Base-by-base conservation (phyloP, 2,113 vertebrate species). In the Aegithalos caudatus region DNA sequence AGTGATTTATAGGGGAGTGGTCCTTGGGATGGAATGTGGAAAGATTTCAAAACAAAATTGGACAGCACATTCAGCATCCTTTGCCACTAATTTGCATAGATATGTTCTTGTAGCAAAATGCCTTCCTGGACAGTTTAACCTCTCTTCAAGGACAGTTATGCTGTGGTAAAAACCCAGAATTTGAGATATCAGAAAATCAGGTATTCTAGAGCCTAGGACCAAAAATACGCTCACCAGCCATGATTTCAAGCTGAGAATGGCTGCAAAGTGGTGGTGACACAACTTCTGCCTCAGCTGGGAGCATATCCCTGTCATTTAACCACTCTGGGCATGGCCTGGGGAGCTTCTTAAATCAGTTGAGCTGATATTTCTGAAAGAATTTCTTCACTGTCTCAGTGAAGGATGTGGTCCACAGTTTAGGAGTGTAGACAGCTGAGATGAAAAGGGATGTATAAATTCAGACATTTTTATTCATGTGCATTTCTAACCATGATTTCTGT, bases 1-100 rank as follows among this genome's bases (percentile, higher is more conserved):
- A 21, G 6, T 1, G 1, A 3, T 66, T 89, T 56, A 8, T 21
- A 10, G 3, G 4, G 10, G 7, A 6, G 6, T 35, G 16, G 21
- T 61, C 18, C 35, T 83, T 53, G 50, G 25, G 12, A 11, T 69
- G 33, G 47, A 37, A 11, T 13, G 21, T 16, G 45, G 14, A 62
- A 73, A 9, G 14, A 21, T 89, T 94, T 73, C 4, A 25, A 54
- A 62, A n/a, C n/a, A 65, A 66, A 84, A 78, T 38, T 62, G 56
- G 7, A 28, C 45, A n/a, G 38, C 57, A 12, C 9, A 11, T 40
- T 38, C 2, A 14, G 33, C 21, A 31, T 2, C 10, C 47, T 37
- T 71, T 81, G 53, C 8, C 6, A 6, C 28, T 58, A 14, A 6
- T 73, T 66, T 57, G 47, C 14, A 24, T 38, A 66, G 76, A 28